phyloP scores from a whole-genome alignment of 2,888 invertebrate genomes.

The Hipparchia semele region DNA sequence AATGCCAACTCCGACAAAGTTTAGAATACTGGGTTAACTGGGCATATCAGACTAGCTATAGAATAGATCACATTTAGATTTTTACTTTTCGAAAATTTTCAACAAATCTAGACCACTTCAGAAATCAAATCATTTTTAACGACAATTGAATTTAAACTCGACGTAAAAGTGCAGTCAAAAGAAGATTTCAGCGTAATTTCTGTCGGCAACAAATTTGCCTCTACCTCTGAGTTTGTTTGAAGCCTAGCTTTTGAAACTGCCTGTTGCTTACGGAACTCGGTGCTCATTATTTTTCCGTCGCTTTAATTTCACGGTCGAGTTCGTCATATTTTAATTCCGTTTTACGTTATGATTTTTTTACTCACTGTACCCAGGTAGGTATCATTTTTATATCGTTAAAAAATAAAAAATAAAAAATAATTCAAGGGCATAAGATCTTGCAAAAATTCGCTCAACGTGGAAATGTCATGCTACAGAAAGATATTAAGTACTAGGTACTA shows the following conservation, averaged over 20 bases:
- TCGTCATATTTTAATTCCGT: conserved; percentile 34
- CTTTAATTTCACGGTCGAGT: conserved; percentile 31
- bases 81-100: background rate
- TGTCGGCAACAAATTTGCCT: conserved; percentile 26
- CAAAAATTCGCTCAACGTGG: background rate
- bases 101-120: conserved; percentile 18
- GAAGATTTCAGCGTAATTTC: conserved; percentile 28
- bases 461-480: background rate
- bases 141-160: conserved; percentile 21
- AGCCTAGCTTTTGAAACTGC: conserved; percentile 31
- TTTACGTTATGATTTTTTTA: conserved; percentile 19
- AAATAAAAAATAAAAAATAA: background rate
- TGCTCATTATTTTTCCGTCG: conserved; percentile 29
- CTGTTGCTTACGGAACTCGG: conserved; percentile 34
- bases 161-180: conserved; percentile 23
- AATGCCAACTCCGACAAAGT: no score
- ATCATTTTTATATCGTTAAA: background rate
- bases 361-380: background rate
- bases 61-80: background rate
- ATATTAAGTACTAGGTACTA: no score
- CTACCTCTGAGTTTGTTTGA: conserved; percentile 30
- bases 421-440: background rate
- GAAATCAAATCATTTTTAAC: conserved; percentile 5
- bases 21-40: no score
- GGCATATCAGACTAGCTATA: background rate